Conservation (phyloP, 2,113 vertebrate species). For the Takifugu bimaculatus region DNA sequence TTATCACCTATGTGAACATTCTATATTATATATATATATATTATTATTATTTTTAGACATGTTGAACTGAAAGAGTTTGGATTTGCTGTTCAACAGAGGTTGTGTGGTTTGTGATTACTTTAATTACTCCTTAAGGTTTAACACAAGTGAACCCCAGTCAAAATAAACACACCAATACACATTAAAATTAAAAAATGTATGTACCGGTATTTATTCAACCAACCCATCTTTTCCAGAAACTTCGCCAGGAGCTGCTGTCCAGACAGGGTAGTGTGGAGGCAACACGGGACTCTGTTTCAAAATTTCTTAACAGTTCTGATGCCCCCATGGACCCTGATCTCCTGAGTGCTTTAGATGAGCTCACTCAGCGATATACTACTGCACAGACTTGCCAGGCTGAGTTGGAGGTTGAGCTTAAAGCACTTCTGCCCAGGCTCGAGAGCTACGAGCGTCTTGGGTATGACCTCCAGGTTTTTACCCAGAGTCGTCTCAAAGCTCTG, state of each 20-base stretch:
- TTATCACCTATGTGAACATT: no score
- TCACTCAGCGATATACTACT: constrained; percentile 72
- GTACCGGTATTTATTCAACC: not conserved
- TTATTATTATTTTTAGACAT: no score
- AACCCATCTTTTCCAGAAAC: constrained; percentile 76
- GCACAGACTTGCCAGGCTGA: constrained; percentile 81
- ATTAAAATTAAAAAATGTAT: not conserved
- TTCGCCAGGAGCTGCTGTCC: constrained; percentile 89
- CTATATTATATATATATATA: no score
- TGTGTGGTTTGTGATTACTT: no score
- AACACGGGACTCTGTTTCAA: constrained; percentile 84
- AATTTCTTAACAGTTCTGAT: constrained; percentile 82
- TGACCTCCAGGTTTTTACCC: constrained; percentile 81
- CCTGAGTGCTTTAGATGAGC: constrained; percentile 78
- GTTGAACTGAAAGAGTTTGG: no score
- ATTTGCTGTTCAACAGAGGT: no score
- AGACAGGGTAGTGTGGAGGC: constrained; percentile 90
- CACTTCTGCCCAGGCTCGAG: constrained; percentile 84
- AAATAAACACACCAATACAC: no score
- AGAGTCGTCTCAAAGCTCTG: constrained; percentile 77
- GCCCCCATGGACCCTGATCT: constrained; percentile 78
- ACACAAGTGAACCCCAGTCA: no score
- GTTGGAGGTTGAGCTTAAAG: constrained; percentile 79
- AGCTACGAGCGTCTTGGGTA: constrained; percentile 82
- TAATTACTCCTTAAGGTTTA: no score